Evolutionary conservation across 2,113 vertebrate genomes (phyloP), one percentile per base, ranked within the genome.

Genomic region (Tragelaphus buxtoni): DNA sequence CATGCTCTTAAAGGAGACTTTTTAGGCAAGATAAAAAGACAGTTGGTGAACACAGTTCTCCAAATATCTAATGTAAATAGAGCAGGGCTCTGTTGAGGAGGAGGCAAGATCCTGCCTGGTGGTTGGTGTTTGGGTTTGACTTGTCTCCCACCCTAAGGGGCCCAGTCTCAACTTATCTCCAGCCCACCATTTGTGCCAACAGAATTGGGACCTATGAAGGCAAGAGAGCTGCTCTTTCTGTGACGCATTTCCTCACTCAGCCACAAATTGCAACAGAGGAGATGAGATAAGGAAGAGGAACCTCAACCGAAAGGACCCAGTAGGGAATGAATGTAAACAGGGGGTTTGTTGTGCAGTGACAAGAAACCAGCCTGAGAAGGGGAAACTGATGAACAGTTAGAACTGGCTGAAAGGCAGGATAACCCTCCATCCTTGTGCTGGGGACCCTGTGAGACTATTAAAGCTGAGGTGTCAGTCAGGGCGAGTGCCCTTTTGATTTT

Each of bases 271-370:
- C 87, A 80, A 74, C 94, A 91, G 61, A 88, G 35, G 32, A 94
- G 87, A 83, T 85, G 87, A 76, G 76, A 94, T 83, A 53, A 94
- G 42, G 83, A 88, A 96, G 92, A 93, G 87, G 95, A 91, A 94
- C 80, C 74, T 96, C 58, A 91, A 53, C 53, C 30, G 87, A 95
- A 90, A 93, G 49, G 47, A 80, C 39, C 26, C 35, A 35, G 13
- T 14, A 35, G 45, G 51, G 82, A 65, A 85, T 92, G 26, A n/a
- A 86, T 63, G 74, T 74, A 60, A 91, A 95, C 60, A 90, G 22
- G 22, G 26, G 3, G 20, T 61, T 93, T 93, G 56, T 20, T 0
- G 0, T 14, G 1, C 13, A 24, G 11, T 9, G 9, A 79, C 14
- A 28, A 85, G 65, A 74, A 88, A 77, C 14, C 35, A 74, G 77